These are phyloP conservation scores for Caenorhabditis panamensis DNA, from an alignment of 2,888 invertebrate species.

Conservation along the genomic window DNA sequence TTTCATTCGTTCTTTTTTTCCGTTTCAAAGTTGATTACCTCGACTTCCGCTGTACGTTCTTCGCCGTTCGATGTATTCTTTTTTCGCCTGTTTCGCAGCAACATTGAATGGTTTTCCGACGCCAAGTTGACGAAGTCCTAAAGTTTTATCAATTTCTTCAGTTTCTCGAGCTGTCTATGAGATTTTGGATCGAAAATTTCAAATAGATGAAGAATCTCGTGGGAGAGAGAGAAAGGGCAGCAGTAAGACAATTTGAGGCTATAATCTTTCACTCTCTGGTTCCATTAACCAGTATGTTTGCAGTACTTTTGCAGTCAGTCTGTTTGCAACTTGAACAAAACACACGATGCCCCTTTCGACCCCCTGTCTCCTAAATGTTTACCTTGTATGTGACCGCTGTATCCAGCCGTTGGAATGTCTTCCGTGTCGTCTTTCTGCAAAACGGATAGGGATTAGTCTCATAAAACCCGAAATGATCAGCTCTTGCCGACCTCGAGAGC, in stretches of 20 bases:
- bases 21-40: slow-evolving; percentile 48
- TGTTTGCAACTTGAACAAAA: background rate
- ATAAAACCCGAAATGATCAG: slow-evolving; percentile 30
- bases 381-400: slow-evolving; percentile 73
- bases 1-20: slow-evolving; percentile 11
- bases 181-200: background rate
- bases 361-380: background rate
- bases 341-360: background rate
- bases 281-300: background rate
- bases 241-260: background rate
- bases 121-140: slow-evolving; percentile 64
- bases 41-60: slow-evolving; percentile 61
- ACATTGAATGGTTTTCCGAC: slow-evolving; percentile 72
- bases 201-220: slow-evolving; percentile 2
- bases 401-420: slow-evolving; percentile 71
- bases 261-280: background rate
- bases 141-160: background rate
- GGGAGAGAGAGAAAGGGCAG: background rate
- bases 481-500: slow-evolving; percentile 45
- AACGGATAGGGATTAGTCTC: slow-evolving; percentile 22
- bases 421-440: slow-evolving; percentile 62
- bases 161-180: no score
- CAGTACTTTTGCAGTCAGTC: no score
- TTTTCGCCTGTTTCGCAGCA: slow-evolving; percentile 71
- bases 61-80: slow-evolving; percentile 70